phyloP scores from a whole-genome alignment of 1,140 invertebrate species.

The Drosophila lacertosa region DNA sequence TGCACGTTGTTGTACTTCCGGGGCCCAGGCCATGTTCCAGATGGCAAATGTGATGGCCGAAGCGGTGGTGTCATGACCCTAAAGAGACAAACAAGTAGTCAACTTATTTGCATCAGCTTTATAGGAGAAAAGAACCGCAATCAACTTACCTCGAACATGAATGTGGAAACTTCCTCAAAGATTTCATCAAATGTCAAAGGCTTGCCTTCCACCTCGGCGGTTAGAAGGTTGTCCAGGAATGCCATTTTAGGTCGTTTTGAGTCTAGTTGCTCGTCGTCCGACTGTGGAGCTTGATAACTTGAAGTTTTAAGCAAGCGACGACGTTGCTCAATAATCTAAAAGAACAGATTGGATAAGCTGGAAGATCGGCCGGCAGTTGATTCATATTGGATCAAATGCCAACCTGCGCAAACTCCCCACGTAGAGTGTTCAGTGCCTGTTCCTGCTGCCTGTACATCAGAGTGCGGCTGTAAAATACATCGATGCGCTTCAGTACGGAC shows the following conservation, averaged over 20 bases:
- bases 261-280: constrained; percentile 23
- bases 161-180: constrained; percentile 89
- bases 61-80: constrained; percentile 84
- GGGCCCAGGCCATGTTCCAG: constrained; percentile 68
- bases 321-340: constrained; percentile 51
- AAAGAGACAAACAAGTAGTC: background rate
- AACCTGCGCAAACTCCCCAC: constrained; percentile 38
- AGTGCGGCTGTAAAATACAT: constrained; percentile 34
- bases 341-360: no score
- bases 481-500: constrained; percentile 38
- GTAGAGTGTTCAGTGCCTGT: constrained; percentile 26
- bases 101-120: no score
- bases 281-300: constrained; percentile 6
- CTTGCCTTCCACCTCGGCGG: constrained; percentile 85
- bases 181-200: constrained; percentile 87
- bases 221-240: constrained; percentile 73
- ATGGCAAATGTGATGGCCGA: constrained; percentile 79
- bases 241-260: constrained; percentile 66
- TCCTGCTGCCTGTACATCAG: constrained; percentile 25
- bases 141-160: constrained; percentile 88
- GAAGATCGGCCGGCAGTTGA: background rate
- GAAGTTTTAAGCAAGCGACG: constrained; percentile 19
- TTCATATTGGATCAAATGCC: background rate
- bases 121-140: no score
- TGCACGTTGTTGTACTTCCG: constrained; percentile 75